A percentile compares a stretch with the other conserved stretches of the same genome.
These are phyloP conservation scores for Drosophila nebulosa DNA, from an alignment of 1,140 invertebrate species.

Conservation along the genomic window DNA sequence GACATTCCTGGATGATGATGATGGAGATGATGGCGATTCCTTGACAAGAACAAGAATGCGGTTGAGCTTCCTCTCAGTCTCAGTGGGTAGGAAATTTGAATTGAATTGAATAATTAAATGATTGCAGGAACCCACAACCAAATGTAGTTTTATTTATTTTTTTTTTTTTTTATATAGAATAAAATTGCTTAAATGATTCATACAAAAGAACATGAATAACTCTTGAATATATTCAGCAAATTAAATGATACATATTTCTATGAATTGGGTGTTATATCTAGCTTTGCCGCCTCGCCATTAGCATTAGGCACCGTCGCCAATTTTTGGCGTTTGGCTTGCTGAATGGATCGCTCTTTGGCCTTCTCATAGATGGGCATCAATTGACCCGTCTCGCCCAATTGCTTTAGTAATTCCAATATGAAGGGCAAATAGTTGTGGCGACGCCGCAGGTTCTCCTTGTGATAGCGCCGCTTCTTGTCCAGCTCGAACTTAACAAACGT, in stretches of 20 bases:
- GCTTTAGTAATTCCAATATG: conserved; percentile 97
- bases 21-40: conserved; percentile 19
- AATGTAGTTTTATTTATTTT: background rate
- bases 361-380: conserved; percentile 92
- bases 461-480: conserved; percentile 90
- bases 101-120: background rate
- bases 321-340: conserved; percentile 83
- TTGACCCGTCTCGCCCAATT: conserved; percentile 95
- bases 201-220: too few species aligned
- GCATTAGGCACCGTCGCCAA: background rate
- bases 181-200: too few species aligned
- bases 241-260: too few species aligned
- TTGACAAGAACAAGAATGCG: background rate
- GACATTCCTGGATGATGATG: conserved; percentile 28
- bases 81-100: too few species aligned
- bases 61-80: background rate
- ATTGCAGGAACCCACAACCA: background rate
- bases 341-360: conserved; percentile 87
- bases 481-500: conserved; percentile 93
- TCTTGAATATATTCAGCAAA: too few species aligned
- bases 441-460: conserved; percentile 93
- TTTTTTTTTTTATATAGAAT: too few species aligned
- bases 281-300: background rate
- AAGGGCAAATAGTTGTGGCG: conserved; percentile 99
- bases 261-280: too few species aligned